Evolutionary conservation across 2,888 invertebrate genomes (phyloP).

Genomic region (Nasonia oneida): DNA sequence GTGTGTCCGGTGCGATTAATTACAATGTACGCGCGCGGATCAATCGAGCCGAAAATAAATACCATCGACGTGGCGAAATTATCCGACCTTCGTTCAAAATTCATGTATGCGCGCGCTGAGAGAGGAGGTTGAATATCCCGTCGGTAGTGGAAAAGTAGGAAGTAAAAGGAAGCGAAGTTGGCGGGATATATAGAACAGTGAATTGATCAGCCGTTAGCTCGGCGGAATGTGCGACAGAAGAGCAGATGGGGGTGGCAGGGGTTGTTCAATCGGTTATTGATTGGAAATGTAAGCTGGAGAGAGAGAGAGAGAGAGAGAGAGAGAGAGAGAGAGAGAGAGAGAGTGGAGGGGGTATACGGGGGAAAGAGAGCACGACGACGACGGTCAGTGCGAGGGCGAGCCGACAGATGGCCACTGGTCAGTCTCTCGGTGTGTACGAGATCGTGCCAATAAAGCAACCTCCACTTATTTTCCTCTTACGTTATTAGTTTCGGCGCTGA

Average conservation of each 20-base stretch:
- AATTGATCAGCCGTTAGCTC: constrained; percentile 61
- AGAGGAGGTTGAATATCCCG: constrained; percentile 33
- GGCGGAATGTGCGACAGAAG: constrained; percentile 58
- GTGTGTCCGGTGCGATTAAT: neutral
- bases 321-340: constrained; percentile 26
- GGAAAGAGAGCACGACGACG: constrained; percentile 51
- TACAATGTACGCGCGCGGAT: neutral
- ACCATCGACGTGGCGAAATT: neutral
- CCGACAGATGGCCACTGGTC: constrained; percentile 78
- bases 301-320: neutral
- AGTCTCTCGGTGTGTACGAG: constrained; percentile 57
- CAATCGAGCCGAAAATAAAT: constrained; percentile 17
- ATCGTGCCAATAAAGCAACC: constrained; percentile 27
- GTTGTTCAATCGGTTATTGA: constrained; percentile 78
- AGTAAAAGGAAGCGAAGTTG: neutral
- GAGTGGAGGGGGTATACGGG: constrained; percentile 60
- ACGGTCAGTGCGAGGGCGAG: constrained; percentile 70
- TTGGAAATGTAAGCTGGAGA: constrained; percentile 75
- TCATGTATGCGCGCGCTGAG: constrained; percentile 25
- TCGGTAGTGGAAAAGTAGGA: constrained; percentile 1
- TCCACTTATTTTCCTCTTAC: constrained; percentile 46
- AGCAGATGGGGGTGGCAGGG: constrained; percentile 68
- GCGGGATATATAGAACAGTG: constrained; percentile 36
- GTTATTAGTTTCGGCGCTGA: constrained; percentile 22
- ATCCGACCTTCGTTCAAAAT: constrained; percentile 38